Base-by-base conservation (phyloP, 1,140 invertebrate species). In the Agrypnia vestita region DNA sequence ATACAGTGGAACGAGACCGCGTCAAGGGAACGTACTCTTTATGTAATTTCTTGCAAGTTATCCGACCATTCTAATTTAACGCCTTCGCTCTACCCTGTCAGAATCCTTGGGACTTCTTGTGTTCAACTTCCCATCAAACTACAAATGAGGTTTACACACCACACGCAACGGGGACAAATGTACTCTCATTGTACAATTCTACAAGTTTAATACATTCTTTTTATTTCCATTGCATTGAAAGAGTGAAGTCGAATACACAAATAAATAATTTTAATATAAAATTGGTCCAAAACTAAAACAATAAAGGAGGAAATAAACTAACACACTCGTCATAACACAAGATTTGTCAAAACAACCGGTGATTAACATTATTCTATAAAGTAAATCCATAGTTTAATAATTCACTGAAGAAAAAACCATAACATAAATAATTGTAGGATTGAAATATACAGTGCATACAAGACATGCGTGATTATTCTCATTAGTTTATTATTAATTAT, bases 11-110 rank as follows among this genome's bases (percentile, higher is more conserved):
- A 78, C 67, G 35, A 71, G 76, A 72, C 47, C n/a, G 21, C 71
- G 76, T 64, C 56, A 76, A 61, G 46, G 76, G 59, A 49, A 78
- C 71, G 71, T 44, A 64, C 71, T 78, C 61, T 64, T 59, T 44
- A 47, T 21, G 64, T 76, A 35, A 17, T 78, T 67, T 35, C 25
- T 78, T 78, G 56, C 64, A 64, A 55, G 76, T 78, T 56, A 69
- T 56, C 64, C 53, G 47, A 47, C 76, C 49, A 78, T 17, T 74
- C 46, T 46, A 61, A 77, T 69, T 46, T 62, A 61, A 49, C 44
- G 15, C 46, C 61, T 71, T 76, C 44, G 15, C 12, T 44, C 15
- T 80, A 80, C 79, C 79, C 79, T 80, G 79, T 77, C 64, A 67
- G 47, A 80, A 62, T 80, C 69, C 62, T 71, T 46, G 49, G 75